Base-by-base conservation (phyloP, 2,797 vertebrate genomes). In the Girardinus metallicus region DNA sequence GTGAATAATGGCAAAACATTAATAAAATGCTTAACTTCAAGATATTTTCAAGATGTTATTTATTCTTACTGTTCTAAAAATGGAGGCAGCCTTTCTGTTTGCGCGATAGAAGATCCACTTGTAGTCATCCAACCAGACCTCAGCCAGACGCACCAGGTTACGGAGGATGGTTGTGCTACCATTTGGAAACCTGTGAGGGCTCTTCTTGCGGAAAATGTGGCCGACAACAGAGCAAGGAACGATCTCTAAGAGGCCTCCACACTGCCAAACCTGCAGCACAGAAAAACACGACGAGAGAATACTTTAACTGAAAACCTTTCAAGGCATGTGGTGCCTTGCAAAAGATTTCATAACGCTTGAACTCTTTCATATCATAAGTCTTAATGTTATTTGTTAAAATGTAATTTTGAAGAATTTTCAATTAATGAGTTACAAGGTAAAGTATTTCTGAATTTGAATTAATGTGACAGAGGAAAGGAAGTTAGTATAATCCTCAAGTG, bases 111-210 rank as follows among this genome's bases (percentile, higher is more conserved):
- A 97, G 79, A 97, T 92, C 79, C 95, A 94, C 90, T 96, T 97
- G 91, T 97, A 97, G 16, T 84, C 82, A 0, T 97, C 97, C 97
- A 98, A 96, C 97, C 97, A 98, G 73, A 98, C 97, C 90, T 97
- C 97, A 0, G 97, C 96, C 91, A 97, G 91, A 64, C 96, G 96
- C 23, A 97, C 95, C 83, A 94, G 93, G 91, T 98, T 98, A 66
- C 94, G 92, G 23, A 91, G 88, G 75, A 97, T 95, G 18, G 96
- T 93, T 51, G 89, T 88, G 0, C 85, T 93, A 60, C 96, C 94
- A 34, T 96, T 96, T 43, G 96, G 96, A 86, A 96, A 97, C 60
- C 89, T 94, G 89, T 97, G 96, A 0, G 97, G 97, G 83, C 93
- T 97, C 83, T 94, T 95, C 86, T 86, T 95, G 4, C 97, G 96